Evolutionary conservation across 1,140 invertebrate genomes (phyloP).

Genomic region (Papilio xuthus): DNA sequence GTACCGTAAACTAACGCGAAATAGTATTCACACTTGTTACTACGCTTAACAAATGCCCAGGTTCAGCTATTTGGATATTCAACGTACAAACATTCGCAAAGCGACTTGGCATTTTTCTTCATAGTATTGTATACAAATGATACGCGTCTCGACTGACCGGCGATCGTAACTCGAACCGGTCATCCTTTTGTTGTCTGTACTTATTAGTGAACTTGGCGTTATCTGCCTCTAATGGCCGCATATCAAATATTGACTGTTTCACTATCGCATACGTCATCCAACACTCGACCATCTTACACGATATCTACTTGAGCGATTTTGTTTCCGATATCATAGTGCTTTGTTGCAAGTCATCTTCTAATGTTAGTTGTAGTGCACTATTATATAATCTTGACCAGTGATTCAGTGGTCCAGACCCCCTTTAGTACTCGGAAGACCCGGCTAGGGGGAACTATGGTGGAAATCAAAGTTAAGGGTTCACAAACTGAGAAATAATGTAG

Average conservation of each 20-base stretch:
- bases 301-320: conserved; percentile 34
- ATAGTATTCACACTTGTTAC: not conserved
- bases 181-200: conserved; percentile 56
- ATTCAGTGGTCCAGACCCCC: too few species aligned
- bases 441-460: too few species aligned
- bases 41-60: not conserved
- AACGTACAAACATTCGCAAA: conserved; percentile 8
- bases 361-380: not conserved
- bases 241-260: conserved; percentile 76
- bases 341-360: not conserved
- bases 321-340: conserved; percentile 10
- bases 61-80: conserved; percentile 26
- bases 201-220: conserved; percentile 72
- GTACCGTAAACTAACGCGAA: too few species aligned
- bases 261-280: conserved; percentile 68
- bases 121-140: conserved; percentile 41
- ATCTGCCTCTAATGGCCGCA: conserved; percentile 66
- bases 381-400: not conserved
- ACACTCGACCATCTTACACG: conserved; percentile 40
- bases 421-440: too few species aligned
- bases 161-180: conserved; percentile 31
- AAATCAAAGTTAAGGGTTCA: too few species aligned
- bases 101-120: conserved; percentile 26
- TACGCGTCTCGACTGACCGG: conserved; percentile 42
- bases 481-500: too few species aligned